phyloP scores from a whole-genome alignment of 2,797 vertebrate species.

The Cyclopterus lumpus region DNA sequence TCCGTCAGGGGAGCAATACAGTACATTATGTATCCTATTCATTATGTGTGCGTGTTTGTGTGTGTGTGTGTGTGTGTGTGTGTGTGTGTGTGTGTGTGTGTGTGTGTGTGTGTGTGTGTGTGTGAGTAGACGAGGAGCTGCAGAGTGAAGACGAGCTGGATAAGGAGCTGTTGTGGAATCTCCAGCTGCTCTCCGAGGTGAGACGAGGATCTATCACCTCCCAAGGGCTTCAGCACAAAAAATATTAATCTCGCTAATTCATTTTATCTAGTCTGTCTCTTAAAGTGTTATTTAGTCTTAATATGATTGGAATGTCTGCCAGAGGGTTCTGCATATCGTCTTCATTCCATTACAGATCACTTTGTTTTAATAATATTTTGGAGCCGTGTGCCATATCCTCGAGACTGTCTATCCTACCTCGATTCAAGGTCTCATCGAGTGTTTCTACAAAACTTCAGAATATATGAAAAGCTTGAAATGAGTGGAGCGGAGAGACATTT shows the following conservation, averaged over 20 bases:
- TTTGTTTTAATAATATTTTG: neutral
- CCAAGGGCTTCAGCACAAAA: slow-evolving; percentile 22
- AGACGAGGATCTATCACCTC: slow-evolving; percentile 38
- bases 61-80: slow-evolving; percentile 38
- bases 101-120: slow-evolving; percentile 33
- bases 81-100: slow-evolving; percentile 28
- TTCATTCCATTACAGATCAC: neutral
- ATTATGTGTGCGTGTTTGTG: slow-evolving; percentile 28
- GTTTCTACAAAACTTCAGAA: neutral
- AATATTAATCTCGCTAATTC: neutral
- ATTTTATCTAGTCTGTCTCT: neutral
- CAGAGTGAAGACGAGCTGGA: slow-evolving; percentile 93
- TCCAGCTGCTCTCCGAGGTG: slow-evolving; percentile 98
- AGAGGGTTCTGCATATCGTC: neutral
- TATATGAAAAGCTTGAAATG: slow-evolving; percentile 2
- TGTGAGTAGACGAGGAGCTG: slow-evolving; percentile 90
- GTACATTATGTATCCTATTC: slow-evolving; percentile 27
- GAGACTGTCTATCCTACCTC: neutral
- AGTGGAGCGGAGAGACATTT: neutral
- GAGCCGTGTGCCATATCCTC: neutral
- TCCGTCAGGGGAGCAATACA: slow-evolving; percentile 40
- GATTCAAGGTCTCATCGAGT: neutral
- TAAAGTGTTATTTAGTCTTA: neutral
- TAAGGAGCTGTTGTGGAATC: slow-evolving; percentile 96
- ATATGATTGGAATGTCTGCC: slow-evolving; percentile 5